Evolutionary conservation across 2,113 vertebrate species (phyloP).

Genomic region (Kobus ellipsiprymnus): DNA sequence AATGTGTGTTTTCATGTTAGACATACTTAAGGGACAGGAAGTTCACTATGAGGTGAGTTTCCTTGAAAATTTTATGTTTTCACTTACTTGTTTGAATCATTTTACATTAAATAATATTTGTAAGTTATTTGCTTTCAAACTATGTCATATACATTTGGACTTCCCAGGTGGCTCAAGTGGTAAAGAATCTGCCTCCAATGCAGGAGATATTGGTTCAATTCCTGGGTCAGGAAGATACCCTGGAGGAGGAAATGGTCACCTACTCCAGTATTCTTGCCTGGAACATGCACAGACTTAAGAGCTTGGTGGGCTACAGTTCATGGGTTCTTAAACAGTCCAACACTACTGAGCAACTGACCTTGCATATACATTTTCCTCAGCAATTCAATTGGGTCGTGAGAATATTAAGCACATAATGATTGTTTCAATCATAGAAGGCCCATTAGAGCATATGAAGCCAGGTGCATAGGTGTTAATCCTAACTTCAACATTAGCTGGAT

Average conservation of each 20-base stretch:
- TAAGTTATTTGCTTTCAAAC: background rate
- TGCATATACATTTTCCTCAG: background rate
- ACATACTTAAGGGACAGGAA: background rate
- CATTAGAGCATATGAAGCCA: background rate
- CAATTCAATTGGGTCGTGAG: background rate
- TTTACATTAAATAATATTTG: background rate
- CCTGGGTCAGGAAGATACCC: background rate
- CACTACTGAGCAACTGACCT: background rate
- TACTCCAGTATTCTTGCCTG: background rate
- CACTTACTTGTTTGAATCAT: background rate
- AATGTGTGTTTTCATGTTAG: background rate
- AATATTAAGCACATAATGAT: background rate
- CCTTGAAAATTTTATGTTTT: background rate
- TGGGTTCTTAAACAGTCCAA: background rate
- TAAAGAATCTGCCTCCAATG: background rate
- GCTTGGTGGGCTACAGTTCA: background rate
- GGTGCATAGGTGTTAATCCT: background rate
- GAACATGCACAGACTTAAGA: background rate
- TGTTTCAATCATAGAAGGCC: background rate
- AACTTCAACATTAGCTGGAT: background rate
- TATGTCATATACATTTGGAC: background rate
- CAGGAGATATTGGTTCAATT: accelerated
- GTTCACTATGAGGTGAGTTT: background rate
- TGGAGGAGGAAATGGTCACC: background rate
- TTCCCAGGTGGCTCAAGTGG: background rate